Evolutionary conservation across 2,888 invertebrate species (phyloP).

Genomic region (Dryococelus australis): DNA sequence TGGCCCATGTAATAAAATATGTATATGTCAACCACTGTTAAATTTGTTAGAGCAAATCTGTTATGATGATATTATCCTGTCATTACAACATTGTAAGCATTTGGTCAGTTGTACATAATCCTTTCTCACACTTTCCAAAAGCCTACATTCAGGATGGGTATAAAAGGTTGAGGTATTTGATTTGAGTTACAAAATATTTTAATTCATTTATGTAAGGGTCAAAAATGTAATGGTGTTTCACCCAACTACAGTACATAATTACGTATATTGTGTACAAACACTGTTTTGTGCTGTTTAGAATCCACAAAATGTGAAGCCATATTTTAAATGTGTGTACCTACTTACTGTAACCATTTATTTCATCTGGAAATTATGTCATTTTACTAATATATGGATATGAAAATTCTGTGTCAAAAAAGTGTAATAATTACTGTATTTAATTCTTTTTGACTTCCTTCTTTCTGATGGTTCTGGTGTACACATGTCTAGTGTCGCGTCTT

Average conservation of each 20-base stretch:
- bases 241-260: neutral
- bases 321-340: neutral
- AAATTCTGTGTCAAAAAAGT: neutral
- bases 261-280: neutral
- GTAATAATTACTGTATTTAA: neutral
- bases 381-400: neutral
- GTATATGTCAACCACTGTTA: too few relatives aligned
- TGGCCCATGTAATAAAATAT: too few relatives aligned
- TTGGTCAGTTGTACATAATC: too few relatives aligned
- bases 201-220: neutral
- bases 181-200: too few relatives aligned
- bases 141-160: too few relatives aligned
- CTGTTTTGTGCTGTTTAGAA: neutral
- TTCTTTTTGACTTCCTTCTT: neutral
- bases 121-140: too few relatives aligned
- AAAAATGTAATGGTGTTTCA: neutral
- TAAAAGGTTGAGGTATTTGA: too few relatives aligned
- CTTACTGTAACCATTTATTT: neutral
- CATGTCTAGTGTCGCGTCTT: neutral
- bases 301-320: neutral
- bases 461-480: neutral
- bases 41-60: too few relatives aligned
- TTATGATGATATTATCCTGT: too few relatives aligned
- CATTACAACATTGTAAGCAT: too few relatives aligned
- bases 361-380: neutral